Evolutionary conservation across 2,797 vertebrate genomes (phyloP).

Genomic region (Mus spretus): DNA sequence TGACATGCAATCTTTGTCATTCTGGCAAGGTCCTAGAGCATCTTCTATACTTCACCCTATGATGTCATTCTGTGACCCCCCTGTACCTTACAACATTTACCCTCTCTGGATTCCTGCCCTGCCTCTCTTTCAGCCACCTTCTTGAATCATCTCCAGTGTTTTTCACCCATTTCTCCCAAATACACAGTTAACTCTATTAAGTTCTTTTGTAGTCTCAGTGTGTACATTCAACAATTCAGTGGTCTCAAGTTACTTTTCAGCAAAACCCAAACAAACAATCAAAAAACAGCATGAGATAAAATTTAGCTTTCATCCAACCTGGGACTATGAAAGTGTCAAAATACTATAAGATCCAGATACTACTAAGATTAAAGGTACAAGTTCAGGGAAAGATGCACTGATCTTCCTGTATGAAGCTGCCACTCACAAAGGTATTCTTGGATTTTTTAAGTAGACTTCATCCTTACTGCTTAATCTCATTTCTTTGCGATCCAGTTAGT

Average conservation of each 20-base stretch:
- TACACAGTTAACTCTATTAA: background rate
- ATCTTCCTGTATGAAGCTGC: background rate
- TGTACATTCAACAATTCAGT: background rate
- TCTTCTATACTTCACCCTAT: rapidly evolving
- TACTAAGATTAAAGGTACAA: background rate
- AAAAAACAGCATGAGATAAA: background rate
- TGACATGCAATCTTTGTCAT: background rate
- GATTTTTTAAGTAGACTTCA: background rate
- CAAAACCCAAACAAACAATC: background rate
- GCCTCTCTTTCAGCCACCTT: background rate
- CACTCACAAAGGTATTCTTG: background rate
- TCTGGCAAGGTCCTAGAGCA: background rate
- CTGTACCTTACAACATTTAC: rapidly evolving
- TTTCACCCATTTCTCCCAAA: background rate
- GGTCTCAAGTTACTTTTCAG: background rate
- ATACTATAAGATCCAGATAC: background rate
- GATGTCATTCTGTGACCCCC: background rate
- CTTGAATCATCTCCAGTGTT: background rate
- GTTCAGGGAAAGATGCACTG: background rate
- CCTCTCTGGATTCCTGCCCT: background rate
- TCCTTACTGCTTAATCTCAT: background rate
- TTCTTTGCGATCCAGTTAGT: background rate
- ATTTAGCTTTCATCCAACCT: background rate
- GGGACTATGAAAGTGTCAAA: background rate
- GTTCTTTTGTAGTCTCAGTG: background rate